Percentiles rank a stretch among this genome's conserved stretches.
Conservation (phyloP, 1,140 invertebrate genomes). For the Bicyclus anynana region DNA sequence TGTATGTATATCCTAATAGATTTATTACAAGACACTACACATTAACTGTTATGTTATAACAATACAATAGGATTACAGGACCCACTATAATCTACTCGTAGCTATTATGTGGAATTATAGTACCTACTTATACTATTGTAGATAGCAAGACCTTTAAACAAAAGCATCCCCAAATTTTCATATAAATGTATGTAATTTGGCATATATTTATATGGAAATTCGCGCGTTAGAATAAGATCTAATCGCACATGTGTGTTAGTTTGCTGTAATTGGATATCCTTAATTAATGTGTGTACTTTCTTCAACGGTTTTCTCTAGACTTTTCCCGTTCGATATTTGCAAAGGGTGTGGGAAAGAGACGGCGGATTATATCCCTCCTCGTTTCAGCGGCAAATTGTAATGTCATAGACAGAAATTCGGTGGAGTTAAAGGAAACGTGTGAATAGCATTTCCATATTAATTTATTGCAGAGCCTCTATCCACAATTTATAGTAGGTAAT, state of each 20-base stretch:
- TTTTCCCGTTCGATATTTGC: background rate
- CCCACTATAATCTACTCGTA: too few relatives aligned
- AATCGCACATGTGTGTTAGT: background rate
- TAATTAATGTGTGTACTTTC: background rate
- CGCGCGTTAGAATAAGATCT: background rate
- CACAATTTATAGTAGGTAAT: too few relatives aligned
- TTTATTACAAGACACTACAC: too few relatives aligned
- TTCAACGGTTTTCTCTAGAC: background rate
- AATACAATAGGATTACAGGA: too few relatives aligned
- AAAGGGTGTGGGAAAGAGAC: background rate
- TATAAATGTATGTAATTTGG: background rate
- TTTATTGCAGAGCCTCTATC: too few relatives aligned
- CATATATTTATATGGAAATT: background rate
- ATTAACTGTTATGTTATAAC: too few relatives aligned
- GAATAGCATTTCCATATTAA: too few relatives aligned
- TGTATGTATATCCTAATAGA: too few relatives aligned
- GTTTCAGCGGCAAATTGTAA: too few relatives aligned
- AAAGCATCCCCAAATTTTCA: background rate
- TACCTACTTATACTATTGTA: background rate
- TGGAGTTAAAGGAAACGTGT: too few relatives aligned
- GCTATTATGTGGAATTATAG: background rate
- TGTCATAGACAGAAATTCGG: too few relatives aligned
- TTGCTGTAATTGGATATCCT: background rate
- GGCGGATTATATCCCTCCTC: background rate
- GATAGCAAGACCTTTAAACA: background rate